phyloP scores from a whole-genome alignment of 2,888 invertebrate species.

The Dorcus parallelipipedus region DNA sequence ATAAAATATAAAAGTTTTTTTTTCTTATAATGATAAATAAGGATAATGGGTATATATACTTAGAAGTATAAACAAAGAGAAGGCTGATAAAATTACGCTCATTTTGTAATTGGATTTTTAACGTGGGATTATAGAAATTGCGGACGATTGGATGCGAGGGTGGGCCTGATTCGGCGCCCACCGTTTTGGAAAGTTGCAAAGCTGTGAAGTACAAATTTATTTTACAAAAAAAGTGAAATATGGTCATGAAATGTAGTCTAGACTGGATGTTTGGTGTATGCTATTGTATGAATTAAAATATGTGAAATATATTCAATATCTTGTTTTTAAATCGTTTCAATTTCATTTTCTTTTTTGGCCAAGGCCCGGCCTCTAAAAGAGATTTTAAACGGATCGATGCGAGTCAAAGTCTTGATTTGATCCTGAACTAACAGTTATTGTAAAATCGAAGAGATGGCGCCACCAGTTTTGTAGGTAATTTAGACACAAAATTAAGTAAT shows the following conservation, averaged over 20 bases:
- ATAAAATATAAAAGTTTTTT: conserved; percentile 5
- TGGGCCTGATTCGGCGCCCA: not conserved
- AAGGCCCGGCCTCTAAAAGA: too few relatives aligned
- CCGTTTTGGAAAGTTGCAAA: conserved; percentile 15
- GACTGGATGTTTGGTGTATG: conserved; percentile 48
- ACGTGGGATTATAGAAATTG: conserved; percentile 5
- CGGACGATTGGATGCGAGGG: conserved; percentile 5
- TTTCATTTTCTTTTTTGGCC: not conserved
- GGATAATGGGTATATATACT: conserved; percentile 13
- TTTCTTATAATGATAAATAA: conserved; percentile 2
- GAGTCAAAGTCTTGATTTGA: too few relatives aligned
- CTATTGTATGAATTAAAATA: conserved; percentile 41
- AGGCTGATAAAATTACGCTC: conserved; percentile 20
- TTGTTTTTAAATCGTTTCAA: conserved; percentile 15
- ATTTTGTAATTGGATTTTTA: conserved; percentile 14
- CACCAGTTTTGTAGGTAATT: too few relatives aligned
- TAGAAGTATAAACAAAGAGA: conserved; percentile 11
- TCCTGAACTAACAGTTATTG: too few relatives aligned
- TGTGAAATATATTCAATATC: conserved; percentile 20
- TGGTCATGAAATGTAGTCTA: conserved; percentile 38
- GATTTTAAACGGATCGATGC: too few relatives aligned
- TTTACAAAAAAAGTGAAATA: conserved; percentile 33
- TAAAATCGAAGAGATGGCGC: too few relatives aligned
- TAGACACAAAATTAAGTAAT: too few relatives aligned
- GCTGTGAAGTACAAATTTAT: conserved; percentile 38